Percentiles rank a stretch among this genome's conserved stretches.
Evolutionary conservation across 2,797 vertebrate species (phyloP).

Genomic region (Cetoscarus ocellatus): DNA sequence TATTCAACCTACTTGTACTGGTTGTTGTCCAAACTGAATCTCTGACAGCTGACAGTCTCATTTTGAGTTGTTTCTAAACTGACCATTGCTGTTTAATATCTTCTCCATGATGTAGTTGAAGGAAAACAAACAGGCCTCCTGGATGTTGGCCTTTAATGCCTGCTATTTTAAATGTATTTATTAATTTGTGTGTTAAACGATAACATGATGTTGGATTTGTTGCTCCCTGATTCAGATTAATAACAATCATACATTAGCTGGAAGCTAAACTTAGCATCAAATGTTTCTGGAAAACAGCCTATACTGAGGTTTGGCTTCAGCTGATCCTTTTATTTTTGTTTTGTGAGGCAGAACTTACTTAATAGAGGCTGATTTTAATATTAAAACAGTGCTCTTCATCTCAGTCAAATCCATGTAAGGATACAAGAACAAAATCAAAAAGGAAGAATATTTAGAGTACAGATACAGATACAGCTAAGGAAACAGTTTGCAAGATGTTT

Average conservation of each 20-base stretch:
- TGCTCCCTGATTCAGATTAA: conserved; percentile 18
- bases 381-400: conserved; percentile 22
- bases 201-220: conserved; percentile 38
- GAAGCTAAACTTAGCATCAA: conserved; percentile 14
- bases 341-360: conserved; percentile 31
- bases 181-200: conserved; percentile 43
- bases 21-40: conserved; percentile 1
- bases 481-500: neutral
- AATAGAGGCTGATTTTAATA: conserved; percentile 45
- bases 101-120: conserved; percentile 36
- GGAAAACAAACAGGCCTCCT: conserved; percentile 14
- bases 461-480: conserved; percentile 5
- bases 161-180: conserved; percentile 7
- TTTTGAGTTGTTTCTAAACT: conserved; percentile 16
- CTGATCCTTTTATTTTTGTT: conserved; percentile 46
- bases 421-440: neutral
- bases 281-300: conserved; percentile 45
- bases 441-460: neutral
- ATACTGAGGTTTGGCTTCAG: conserved; percentile 38
- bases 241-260: conserved; percentile 35
- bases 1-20: conserved; percentile 12
- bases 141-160: neutral
- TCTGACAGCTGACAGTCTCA: neutral
- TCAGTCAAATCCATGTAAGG: conserved; percentile 5
- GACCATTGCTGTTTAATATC: conserved; percentile 9